Evolutionary conservation across 2,888 invertebrate genomes (phyloP).

Genomic region (Epistrophe grossulariae): DNA sequence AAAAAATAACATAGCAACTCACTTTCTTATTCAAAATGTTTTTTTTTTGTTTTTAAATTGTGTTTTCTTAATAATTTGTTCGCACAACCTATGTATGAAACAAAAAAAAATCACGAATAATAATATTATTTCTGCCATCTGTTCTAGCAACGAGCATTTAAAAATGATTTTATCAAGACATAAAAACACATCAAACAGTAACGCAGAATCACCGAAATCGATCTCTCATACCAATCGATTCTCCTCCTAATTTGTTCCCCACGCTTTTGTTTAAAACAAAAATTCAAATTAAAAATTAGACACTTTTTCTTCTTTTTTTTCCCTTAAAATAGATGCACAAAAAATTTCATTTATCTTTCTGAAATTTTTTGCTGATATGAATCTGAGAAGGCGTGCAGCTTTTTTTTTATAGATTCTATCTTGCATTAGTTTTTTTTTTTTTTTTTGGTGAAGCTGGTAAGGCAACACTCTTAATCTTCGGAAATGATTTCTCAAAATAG

Average conservation of each 20-base stretch:
- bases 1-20: background rate
- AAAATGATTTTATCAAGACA: slow-evolving; percentile 39
- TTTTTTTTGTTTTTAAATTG: background rate
- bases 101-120: slow-evolving; percentile 4
- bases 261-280: slow-evolving; percentile 23
- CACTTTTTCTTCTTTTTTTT: background rate
- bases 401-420: background rate
- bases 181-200: slow-evolving; percentile 35
- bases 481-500: slow-evolving; percentile 38
- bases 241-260: slow-evolving; percentile 14
- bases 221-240: slow-evolving; percentile 36
- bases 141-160: slow-evolving; percentile 7
- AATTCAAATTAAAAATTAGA: slow-evolving; percentile 12
- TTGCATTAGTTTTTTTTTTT: background rate
- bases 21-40: slow-evolving; percentile 10
- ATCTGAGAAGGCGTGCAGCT: slow-evolving; percentile 38
- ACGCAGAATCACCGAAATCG: slow-evolving; percentile 29
- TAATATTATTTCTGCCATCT: slow-evolving; percentile 8
- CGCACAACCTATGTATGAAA: background rate
- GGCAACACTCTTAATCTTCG: slow-evolving; percentile 8
- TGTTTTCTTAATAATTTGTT: background rate
- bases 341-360: background rate
- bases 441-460: slow-evolving; percentile 1
- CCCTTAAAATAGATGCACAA: slow-evolving; percentile 20
- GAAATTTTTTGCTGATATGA: slow-evolving; percentile 27